These are phyloP conservation scores for Parnassius mnemosyne DNA, from an alignment of 2,888 invertebrate species.

Conservation along the genomic window DNA sequence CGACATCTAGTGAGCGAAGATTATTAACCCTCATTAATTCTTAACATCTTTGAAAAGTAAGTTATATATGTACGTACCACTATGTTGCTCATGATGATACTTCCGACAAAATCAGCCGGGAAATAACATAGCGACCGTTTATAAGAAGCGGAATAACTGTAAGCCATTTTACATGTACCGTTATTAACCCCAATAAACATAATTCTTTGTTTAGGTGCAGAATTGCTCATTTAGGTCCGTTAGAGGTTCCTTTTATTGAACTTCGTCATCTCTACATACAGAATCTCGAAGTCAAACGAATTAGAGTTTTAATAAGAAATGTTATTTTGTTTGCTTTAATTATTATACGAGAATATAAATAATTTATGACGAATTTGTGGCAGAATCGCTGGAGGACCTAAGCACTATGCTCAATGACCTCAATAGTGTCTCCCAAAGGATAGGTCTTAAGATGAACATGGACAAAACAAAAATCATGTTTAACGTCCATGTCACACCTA, in stretches of 20 bases:
- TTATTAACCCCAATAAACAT: slow-evolving; percentile 26
- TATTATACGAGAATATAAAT: too few species aligned
- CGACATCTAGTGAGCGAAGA: too few species aligned
- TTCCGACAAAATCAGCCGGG: background rate
- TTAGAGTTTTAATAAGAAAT: background rate
- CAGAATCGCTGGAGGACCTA: too few species aligned
- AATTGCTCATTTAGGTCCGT: slow-evolving; percentile 1
- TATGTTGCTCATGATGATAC: slow-evolving; percentile 12
- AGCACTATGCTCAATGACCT: too few species aligned
- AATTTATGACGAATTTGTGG: too few species aligned
- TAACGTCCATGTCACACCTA: too few species aligned
- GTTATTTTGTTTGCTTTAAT: too few species aligned
- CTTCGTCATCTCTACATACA: slow-evolving; percentile 1
- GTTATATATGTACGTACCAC: slow-evolving; percentile 10
- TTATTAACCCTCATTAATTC: too few species aligned
- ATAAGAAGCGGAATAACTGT: slow-evolving; percentile 20
- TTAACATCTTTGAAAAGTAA: too few species aligned
- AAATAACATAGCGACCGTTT: background rate
- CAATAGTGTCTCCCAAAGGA: too few species aligned
- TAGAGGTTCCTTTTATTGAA: background rate
- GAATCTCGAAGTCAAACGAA: slow-evolving; percentile 5
- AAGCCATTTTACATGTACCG: slow-evolving; percentile 2
- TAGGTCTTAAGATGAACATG: too few species aligned
- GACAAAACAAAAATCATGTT: too few species aligned
- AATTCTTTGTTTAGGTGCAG: slow-evolving; percentile 10